phyloP scores from a whole-genome alignment of 2,888 invertebrate species.

The Drosophila phalerata region DNA sequence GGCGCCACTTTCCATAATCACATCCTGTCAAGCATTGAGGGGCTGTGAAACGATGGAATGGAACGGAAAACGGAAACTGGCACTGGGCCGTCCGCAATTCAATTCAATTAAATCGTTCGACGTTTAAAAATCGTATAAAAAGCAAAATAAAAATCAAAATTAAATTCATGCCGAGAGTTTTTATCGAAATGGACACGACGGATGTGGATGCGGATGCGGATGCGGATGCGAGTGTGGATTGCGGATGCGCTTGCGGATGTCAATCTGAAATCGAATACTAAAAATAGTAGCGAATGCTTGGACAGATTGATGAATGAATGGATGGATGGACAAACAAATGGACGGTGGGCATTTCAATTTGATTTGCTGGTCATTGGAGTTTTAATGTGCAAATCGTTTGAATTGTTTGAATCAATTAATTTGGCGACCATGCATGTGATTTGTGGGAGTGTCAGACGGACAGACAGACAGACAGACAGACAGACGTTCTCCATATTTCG shows the following conservation, averaged over 20 bases:
- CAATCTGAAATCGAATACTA: conserved; percentile 31
- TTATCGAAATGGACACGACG: conserved; percentile 32
- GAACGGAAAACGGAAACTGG: conserved; percentile 2
- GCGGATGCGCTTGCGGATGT: conserved; percentile 18
- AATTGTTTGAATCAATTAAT: conserved; percentile 78
- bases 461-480: background rate
- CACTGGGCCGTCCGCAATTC: conserved; percentile 47
- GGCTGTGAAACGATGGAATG: background rate
- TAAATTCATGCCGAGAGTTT: conserved; percentile 70
- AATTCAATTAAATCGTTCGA: conserved; percentile 76
- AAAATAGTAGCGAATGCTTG: conserved; percentile 9
- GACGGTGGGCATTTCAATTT: conserved; percentile 72
- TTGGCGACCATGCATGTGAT: conserved; percentile 56
- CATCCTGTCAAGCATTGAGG: conserved; percentile 11
- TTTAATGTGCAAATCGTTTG: conserved; percentile 77
- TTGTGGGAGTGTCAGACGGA: conserved; percentile 4
- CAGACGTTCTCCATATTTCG: background rate
- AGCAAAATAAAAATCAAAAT: conserved; percentile 77
- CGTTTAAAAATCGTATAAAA: conserved; percentile 70
- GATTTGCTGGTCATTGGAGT: conserved; percentile 63
- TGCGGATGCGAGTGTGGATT: conserved; percentile 19
- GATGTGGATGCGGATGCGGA: conserved; percentile 14
- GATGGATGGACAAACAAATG: background rate
- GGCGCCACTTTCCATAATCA: conserved; percentile 59
- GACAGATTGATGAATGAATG: background rate